Evolutionary conservation across 2,797 vertebrate species (phyloP).

Genomic region (Graptemys geographica): DNA sequence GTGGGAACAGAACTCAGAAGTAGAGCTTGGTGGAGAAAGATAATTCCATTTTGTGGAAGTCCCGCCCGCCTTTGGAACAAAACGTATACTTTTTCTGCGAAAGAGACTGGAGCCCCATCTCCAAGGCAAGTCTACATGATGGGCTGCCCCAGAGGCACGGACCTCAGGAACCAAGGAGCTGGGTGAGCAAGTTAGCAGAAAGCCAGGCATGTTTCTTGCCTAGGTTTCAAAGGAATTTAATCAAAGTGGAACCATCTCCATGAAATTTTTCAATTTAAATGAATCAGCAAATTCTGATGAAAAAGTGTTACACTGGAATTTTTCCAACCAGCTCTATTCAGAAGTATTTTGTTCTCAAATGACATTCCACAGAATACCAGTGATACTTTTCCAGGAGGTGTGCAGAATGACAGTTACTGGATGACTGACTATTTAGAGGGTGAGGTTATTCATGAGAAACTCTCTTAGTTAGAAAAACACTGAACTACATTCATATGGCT

Average conservation of each 20-base stretch:
- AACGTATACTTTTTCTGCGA: background rate
- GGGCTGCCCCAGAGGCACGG: background rate
- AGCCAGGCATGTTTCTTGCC: background rate
- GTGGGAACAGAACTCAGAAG: too few relatives aligned
- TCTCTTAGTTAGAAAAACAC: background rate
- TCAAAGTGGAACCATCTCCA: background rate
- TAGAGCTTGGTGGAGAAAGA: background rate
- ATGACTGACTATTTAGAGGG: background rate
- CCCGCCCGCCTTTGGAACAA: background rate
- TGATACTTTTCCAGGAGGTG: background rate
- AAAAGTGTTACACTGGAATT: background rate
- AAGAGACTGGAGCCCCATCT: background rate
- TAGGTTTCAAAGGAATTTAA: background rate
- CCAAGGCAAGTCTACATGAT: background rate
- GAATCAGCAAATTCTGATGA: background rate
- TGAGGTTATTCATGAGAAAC: background rate
- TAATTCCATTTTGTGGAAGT: background rate
- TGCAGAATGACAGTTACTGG: background rate
- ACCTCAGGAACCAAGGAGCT: background rate
- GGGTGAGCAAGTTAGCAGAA: background rate
- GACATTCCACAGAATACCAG: too few relatives aligned
- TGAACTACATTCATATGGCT: background rate
- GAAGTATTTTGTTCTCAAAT: background rate
- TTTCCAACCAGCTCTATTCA: background rate
- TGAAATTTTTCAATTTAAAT: background rate